phyloP scores from a whole-genome alignment of 2,113 vertebrate species.

The Lontra canadensis region DNA sequence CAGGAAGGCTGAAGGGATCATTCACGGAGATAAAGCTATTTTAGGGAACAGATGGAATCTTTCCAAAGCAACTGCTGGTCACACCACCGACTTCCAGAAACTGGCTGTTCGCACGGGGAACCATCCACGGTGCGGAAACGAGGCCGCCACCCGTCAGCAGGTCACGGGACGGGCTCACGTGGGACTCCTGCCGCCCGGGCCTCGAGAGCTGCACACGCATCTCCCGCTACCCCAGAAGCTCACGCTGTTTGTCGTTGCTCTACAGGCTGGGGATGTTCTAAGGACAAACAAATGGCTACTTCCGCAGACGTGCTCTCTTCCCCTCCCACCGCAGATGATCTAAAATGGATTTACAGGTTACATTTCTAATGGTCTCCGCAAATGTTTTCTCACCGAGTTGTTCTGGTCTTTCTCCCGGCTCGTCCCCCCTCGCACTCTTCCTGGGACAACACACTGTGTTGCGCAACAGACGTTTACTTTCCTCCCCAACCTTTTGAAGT shows the following conservation, averaged over 20 bases:
- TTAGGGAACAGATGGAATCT: not conserved
- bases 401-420: not conserved
- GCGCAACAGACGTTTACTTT: not conserved
- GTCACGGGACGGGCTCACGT: not conserved
- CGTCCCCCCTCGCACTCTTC: not conserved
- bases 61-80: not conserved
- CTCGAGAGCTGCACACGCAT: not conserved
- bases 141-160: not conserved
- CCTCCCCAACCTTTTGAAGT: not conserved
- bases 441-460: not conserved
- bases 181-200: not conserved
- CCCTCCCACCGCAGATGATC: not conserved
- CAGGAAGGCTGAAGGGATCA: not conserved
- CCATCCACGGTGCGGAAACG: not conserved
- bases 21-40: not conserved
- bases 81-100: not conserved
- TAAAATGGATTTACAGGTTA: not conserved
- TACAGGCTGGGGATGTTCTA: not conserved
- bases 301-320: not conserved
- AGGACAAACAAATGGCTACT: not conserved
- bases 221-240: not conserved
- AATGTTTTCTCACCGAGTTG: not conserved
- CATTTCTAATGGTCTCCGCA: not conserved
- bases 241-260: not conserved
- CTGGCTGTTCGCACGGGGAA: not conserved